Base-by-base conservation (phyloP, 2,113 vertebrate genomes). In the Heterochromis multidens region DNA sequence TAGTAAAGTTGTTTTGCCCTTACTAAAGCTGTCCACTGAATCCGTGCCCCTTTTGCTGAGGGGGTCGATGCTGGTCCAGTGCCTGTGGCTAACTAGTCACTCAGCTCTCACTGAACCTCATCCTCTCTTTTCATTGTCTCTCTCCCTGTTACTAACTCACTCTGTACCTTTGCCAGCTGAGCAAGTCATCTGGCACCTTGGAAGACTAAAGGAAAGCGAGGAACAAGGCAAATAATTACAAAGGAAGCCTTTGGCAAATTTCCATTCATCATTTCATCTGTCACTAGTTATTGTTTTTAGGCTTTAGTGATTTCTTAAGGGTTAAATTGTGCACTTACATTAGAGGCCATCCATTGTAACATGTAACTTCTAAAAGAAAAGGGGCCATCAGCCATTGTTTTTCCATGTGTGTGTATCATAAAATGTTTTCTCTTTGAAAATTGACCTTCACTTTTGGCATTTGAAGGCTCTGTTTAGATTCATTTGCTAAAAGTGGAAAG, bases 61-160 rank as follows among this genome's bases (percentile, higher is more conserved):
- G 70, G 76, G 85, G 85, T 56, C 29, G 5, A 77, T 52, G 81
- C 40, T 5, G 77, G 84, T 89, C 76, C 88, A 76, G 49, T 19
- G 89, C 90, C 88, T 56, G 67, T 37, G 83, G 91, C 83, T 62
- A 80, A 10, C 84, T 77, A 46, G 82, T 84, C 88, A 85, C 79
- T 90, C 90, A 88, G 89, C 86, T 83, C 84, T 80, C 70, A 31
- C 78, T 81, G 62, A 87, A 89, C 88, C 67, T 70, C 81, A 74
- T 87, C 77, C 85, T 77, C 57, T 62, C 80, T 58, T 88, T 82
- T 86, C 80, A 83, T 80, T 88, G 80, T 87, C 82, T 88, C 62
- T 56, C 70, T 82, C 81, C 5, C 40, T 79, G 25, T 43, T 72
- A 56, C 79, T 84, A 37, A 3, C 59, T 84, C 12, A 3, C 79